Evolutionary conservation across 1,140 invertebrate species (phyloP), one percentile per base, ranked within the genome.

Genomic region (Drosophila subpulchrella): DNA sequence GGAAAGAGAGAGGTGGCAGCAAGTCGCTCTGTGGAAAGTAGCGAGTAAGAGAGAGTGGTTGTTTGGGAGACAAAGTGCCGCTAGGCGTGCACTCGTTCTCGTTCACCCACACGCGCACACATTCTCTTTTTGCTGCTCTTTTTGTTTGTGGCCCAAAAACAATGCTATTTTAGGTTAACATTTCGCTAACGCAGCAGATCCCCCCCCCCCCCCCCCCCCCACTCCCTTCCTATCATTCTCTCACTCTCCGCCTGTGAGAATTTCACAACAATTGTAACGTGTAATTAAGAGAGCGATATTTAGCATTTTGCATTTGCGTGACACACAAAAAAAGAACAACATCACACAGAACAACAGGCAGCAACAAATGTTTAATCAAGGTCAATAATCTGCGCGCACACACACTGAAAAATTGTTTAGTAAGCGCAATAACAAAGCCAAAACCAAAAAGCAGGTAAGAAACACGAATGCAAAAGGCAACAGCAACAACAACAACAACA

Each of bases 161-260:
- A 75, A 76, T 78, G 80, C 77, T 89, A 88, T 88, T 88, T 88
- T 90, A 89, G 84, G 84, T 90, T 84, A 84, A 74, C 75, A 75
- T 75, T 72, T 89, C 74, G 80, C 76, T 77, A 60, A 47, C 63
- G 66, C 75, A 79, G 66, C 75, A 59, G 57, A 85, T 24, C 42
- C 36, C 34, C 12, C 32, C 44, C 8, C 32, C 7, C 6, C 6
- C 32, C 7, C 2, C 32, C 6, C 32, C 0, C 7, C 7, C 32
- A 10, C 8, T 10, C 32, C 30, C 30, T 7, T 7, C 27, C 46
- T 39, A 1, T 0, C 39, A n/a, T 20, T 3, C n/a, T 34, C 46
- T 38, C 39, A 7, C 11, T 34, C 36, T 27, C 3, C 54, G 13
- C 58, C n/a, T 41, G 38, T 55, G 58, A 50, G 51, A 74, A 81